Percentiles rank a stretch among this genome's conserved stretches.
phyloP scores from a whole-genome alignment of 2,113 vertebrate species.

The Tachuris rubrigastra region DNA sequence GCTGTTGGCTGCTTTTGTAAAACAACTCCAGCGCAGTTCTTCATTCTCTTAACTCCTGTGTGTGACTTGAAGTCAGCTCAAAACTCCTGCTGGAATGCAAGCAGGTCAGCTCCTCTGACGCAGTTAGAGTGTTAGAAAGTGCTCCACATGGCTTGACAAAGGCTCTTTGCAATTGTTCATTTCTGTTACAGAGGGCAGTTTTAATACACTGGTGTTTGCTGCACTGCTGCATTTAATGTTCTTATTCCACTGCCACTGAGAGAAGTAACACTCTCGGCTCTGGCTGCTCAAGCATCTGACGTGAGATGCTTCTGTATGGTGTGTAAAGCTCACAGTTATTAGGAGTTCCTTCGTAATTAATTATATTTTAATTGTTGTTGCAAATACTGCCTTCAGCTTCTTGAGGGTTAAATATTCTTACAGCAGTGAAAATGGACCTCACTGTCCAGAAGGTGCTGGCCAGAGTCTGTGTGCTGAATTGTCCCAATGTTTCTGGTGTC shows the following conservation, averaged over 20 bases:
- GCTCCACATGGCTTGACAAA: not conserved
- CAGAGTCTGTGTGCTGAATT: not conserved
- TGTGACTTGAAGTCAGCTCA: not conserved
- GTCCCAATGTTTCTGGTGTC: not conserved
- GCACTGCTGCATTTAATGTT: not conserved
- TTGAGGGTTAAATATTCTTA: not conserved
- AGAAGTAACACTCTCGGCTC: fast-evolving
- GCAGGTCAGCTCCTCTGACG: not conserved
- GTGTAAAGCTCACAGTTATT: not conserved
- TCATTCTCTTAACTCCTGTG: not conserved
- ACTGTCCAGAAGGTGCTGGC: not conserved
- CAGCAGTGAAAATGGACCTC: not conserved
- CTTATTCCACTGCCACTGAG: not conserved
- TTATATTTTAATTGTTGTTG: not conserved
- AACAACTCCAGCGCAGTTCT: not conserved
- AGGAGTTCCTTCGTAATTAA: not conserved
- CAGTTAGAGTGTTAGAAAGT: not conserved
- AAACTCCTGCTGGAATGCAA: constrained; percentile 14
- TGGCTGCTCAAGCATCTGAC: not conserved
- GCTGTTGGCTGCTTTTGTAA: constrained; percentile 30
- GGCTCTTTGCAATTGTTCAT: not conserved
- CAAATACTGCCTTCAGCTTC: not conserved
- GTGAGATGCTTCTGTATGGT: not conserved
- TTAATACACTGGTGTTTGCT: not conserved
- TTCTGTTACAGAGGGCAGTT: not conserved